A percentile compares a stretch with the other conserved stretches of the same genome.
Evolutionary conservation across 2,888 invertebrate species (phyloP).

Genomic region (Gerris lacustris): DNA sequence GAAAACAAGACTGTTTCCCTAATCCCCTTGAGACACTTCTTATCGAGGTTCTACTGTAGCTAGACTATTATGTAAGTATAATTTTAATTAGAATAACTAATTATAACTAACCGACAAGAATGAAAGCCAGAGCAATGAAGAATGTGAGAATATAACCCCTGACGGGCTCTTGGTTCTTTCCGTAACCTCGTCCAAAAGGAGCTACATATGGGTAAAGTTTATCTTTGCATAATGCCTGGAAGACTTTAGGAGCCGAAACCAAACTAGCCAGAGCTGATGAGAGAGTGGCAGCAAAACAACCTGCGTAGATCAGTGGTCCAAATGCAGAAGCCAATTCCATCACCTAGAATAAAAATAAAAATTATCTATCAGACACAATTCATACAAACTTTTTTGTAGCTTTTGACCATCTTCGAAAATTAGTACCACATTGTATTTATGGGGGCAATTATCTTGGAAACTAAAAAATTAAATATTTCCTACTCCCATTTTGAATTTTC

Average conservation of each 20-base stretch:
- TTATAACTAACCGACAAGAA: slow-evolving; percentile 63
- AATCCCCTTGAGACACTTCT: too few relatives aligned
- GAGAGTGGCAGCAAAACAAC: slow-evolving; percentile 92
- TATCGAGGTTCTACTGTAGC: too few relatives aligned
- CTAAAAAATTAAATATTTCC: too few relatives aligned
- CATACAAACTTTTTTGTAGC: too few relatives aligned
- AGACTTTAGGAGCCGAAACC: slow-evolving; percentile 89
- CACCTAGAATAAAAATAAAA: slow-evolving; percentile 44
- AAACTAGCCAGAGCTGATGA: slow-evolving; percentile 92
- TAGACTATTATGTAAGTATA: too few relatives aligned
- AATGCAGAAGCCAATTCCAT: slow-evolving; percentile 70
- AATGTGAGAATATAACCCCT: slow-evolving; percentile 89
- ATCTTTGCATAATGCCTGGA: slow-evolving; percentile 88
- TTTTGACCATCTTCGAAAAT: too few relatives aligned
- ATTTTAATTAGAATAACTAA: too few relatives aligned
- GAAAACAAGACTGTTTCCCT: too few relatives aligned
- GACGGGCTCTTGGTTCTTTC: slow-evolving; percentile 68
- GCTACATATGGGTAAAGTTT: slow-evolving; percentile 67
- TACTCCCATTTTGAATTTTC: too few relatives aligned
- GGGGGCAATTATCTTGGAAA: not conserved
- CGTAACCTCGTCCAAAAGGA: slow-evolving; percentile 51
- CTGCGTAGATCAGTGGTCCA: slow-evolving; percentile 88
- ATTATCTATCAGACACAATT: not conserved
- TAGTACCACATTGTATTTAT: too few relatives aligned
- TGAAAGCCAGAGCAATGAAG: slow-evolving; percentile 70